Conservation (phyloP, 2,797 vertebrate species). For the Echeneis naucrates region DNA sequence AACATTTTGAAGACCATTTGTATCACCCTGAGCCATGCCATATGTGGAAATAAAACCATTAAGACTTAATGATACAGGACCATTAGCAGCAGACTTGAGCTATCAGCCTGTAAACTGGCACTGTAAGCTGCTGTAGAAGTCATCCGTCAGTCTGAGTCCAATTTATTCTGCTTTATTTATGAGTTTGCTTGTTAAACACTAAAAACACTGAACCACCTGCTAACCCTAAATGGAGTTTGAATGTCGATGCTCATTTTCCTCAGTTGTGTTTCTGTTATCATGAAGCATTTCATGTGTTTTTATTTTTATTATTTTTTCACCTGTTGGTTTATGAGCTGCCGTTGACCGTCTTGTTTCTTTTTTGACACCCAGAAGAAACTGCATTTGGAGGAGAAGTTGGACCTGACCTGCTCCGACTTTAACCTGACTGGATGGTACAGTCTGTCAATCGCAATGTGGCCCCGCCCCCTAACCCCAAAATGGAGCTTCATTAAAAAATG, state of each 20-base stretch:
- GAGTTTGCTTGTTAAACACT: constrained; percentile 51
- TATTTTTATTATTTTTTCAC: too few species aligned
- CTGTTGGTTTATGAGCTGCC: too few species aligned
- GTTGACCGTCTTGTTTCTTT: too few species aligned
- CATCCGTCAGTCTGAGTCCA: constrained; percentile 59
- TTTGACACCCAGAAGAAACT: too few species aligned
- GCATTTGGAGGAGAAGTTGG: too few species aligned
- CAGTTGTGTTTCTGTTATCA: neutral
- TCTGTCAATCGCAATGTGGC: too few species aligned
- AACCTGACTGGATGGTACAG: too few species aligned
- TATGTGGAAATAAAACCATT: constrained; percentile 58
- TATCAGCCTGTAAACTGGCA: constrained; percentile 54
- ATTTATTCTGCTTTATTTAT: constrained; percentile 68
- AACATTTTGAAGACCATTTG: constrained; percentile 38
- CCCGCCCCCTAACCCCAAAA: too few species aligned
- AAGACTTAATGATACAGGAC: constrained; percentile 53
- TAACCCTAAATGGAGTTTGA: neutral
- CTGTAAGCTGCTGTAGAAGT: constrained; percentile 35
- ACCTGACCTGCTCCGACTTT: too few species aligned
- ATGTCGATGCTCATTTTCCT: neutral
- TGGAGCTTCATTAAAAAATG: too few species aligned
- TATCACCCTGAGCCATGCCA: constrained; percentile 9
- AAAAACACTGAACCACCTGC: too few species aligned
- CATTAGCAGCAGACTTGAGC: constrained; percentile 53
- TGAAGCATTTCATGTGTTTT: neutral